Conservation (phyloP, 2,888 invertebrate species). For the Synergus itoensis region DNA sequence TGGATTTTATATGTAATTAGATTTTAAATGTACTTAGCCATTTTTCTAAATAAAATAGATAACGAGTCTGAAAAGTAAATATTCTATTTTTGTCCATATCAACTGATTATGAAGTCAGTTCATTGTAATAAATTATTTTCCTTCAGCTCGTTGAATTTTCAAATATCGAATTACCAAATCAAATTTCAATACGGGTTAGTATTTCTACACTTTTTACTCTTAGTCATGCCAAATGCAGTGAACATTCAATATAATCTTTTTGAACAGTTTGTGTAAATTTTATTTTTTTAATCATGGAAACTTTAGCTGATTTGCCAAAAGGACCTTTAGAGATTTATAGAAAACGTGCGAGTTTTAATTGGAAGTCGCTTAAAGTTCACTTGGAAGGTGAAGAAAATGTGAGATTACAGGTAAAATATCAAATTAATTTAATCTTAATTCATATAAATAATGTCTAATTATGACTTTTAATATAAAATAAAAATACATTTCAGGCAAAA, state of each 20-base stretch:
- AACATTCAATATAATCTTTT: background rate
- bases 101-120: too few relatives aligned
- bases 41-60: background rate
- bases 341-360: constrained; percentile 89
- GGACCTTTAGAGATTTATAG: constrained; percentile 91
- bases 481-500: constrained; percentile 81
- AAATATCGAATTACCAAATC: constrained; percentile 4
- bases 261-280: background rate
- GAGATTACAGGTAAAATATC: constrained; percentile 85
- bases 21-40: background rate
- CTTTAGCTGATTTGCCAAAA: constrained; percentile 84
- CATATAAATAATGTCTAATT: background rate
- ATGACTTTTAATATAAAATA: background rate
- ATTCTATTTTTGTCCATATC: background rate
- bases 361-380: constrained; percentile 90
- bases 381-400: constrained; percentile 89
- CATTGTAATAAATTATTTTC: too few relatives aligned
- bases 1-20: background rate
- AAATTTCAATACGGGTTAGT: background rate
- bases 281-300: constrained; percentile 73
- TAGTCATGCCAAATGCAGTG: background rate
- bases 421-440: background rate
- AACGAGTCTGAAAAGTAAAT: background rate
- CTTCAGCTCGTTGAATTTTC: background rate
- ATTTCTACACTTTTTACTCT: background rate